Evolutionary conservation across 2,888 invertebrate species (phyloP).

Genomic region (Meliscaeva auricollis): DNA sequence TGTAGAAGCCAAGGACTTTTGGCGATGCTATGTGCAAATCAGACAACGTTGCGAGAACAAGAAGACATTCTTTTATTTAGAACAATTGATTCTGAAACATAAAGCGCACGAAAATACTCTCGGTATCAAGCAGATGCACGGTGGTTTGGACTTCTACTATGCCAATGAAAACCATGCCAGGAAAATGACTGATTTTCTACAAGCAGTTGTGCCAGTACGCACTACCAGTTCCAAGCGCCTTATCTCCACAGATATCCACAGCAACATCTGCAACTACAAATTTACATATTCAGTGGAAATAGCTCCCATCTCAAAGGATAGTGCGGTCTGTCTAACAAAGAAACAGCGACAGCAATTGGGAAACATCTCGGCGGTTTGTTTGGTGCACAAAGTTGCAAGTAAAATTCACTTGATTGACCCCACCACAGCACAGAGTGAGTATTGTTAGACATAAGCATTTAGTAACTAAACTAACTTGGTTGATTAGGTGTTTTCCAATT

Average conservation of each 20-base stretch:
- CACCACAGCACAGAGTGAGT: conserved; percentile 90
- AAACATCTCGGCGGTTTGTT: conserved; percentile 93
- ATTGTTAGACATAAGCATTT: not conserved
- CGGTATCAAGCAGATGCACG: conserved; percentile 93
- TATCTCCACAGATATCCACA: conserved; percentile 98
- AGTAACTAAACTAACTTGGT: no score
- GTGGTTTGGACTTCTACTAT: conserved; percentile 98
- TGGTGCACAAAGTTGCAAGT: conserved; percentile 95
- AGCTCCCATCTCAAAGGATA: conserved; percentile 97
- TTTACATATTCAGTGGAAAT: conserved; percentile 97
- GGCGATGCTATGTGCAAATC: conserved; percentile 96
- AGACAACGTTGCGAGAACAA: conserved; percentile 95
- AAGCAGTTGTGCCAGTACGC: conserved; percentile 94
- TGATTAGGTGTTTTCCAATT: no score
- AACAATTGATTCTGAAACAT: conserved; percentile 98
- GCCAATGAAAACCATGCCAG: conserved; percentile 94
- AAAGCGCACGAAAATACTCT: conserved; percentile 95
- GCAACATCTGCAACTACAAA: conserved; percentile 98
- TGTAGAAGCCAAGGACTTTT: conserved; percentile 98
- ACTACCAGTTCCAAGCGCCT: conserved; percentile 96
- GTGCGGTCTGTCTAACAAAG: conserved; percentile 94
- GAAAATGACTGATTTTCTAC: conserved; percentile 97
- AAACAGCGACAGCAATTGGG: conserved; percentile 94
- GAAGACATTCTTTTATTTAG: conserved; percentile 98
- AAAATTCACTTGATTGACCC: conserved; percentile 97